Base-by-base conservation (phyloP, 1,140 invertebrate genomes). In the Sipha flava region DNA sequence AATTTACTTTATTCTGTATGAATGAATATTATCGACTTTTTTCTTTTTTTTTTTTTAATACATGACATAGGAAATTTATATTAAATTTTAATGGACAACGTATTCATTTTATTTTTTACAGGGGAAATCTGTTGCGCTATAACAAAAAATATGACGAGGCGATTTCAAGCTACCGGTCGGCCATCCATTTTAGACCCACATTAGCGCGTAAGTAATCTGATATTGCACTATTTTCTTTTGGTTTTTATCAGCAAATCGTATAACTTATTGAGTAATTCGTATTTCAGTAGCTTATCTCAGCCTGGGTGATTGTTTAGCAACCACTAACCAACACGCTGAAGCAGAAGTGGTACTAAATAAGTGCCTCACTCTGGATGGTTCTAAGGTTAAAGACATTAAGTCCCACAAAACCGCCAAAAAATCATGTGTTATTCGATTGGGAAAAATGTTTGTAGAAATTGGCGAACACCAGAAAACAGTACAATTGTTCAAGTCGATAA, bases 231-330 rank as follows among this genome's bases (percentile, higher is more conserved):
- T 43, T 62, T 64, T 62, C n/a, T 29, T 40, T 79, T 47, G n/a
- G n/a, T 45, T 57, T n/a, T 79, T 73, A 29, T 73, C 18, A 47
- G 18, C 47, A 14, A 80, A 47, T 80, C 43, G 37, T 52, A 52
- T 43, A 81, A 84, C 84, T 91, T 47, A 5, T 57, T 26, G 54
- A 4, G 16, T n/a, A 14, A 16, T 37, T 83, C 80, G 83, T 83
- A 82, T 84, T 91, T 40, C 89, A 97, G 95, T 97, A 89, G 97
- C 96, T 59, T 95, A 98, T 87, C 90, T 98, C 79, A 98, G 98
- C 85, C 88, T 97, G 82, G 97, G 95, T 1, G 91, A 95, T 81
- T 92, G 95, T 31, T 88, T 96, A 81, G 92, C 93, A 82, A 89
- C 92, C 10, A 88, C 94, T 57, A 95, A 95, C 12, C 88, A 92